Conservation (phyloP, 1,140 invertebrate species). For the Drosophila lowei region DNA sequence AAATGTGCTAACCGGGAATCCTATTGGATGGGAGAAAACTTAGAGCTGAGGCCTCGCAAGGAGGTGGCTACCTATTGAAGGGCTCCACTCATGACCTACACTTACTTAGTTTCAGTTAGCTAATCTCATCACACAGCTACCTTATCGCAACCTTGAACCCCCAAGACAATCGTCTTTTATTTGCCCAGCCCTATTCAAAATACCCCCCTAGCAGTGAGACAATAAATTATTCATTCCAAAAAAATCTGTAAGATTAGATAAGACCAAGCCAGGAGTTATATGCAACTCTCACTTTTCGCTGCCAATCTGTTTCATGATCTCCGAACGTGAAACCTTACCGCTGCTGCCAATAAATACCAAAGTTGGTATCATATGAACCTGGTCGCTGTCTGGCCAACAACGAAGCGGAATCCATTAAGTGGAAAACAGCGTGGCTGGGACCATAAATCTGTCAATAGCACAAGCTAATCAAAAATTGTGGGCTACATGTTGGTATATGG, state of each 20-base stretch:
- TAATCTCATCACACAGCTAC: neutral
- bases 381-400: conserved; percentile 7
- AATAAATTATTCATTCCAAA: conserved; percentile 43
- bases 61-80: too few relatives aligned
- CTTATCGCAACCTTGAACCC: conserved; percentile 45
- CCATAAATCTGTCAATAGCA: conserved; percentile 33
- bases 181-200: neutral
- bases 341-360: conserved; percentile 49
- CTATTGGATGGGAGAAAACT: too few relatives aligned
- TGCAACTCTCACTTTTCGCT: conserved; percentile 38
- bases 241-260: conserved; percentile 40
- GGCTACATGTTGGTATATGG: conserved; percentile 7
- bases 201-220: conserved; percentile 11
- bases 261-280: conserved; percentile 18
- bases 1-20: too few relatives aligned
- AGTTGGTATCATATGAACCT: conserved; percentile 14
- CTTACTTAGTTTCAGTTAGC: conserved; percentile 8
- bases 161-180: neutral
- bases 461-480: conserved; percentile 26
- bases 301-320: conserved; percentile 65
- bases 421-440: neutral
- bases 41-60: too few relatives aligned
- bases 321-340: conserved; percentile 16
- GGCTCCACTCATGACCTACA: conserved; percentile 20
- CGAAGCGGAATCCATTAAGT: neutral